A percentile compares a stretch with the other conserved stretches of the same genome.
Conservation (phyloP, 2,797 vertebrate species). For the Xenopus petersii region DNA sequence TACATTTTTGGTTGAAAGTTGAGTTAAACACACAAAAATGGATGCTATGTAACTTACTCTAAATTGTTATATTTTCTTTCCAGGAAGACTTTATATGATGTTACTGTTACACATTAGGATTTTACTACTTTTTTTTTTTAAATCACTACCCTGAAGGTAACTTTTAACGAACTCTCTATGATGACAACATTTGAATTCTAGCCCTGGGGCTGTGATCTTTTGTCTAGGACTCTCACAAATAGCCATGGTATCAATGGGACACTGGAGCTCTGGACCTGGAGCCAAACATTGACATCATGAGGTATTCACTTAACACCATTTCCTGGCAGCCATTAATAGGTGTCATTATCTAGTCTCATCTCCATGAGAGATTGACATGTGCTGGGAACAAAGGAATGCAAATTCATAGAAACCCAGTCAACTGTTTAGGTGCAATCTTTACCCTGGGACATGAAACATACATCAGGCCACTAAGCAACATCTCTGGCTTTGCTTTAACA, state of each 20-base stretch:
- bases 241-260: not conserved
- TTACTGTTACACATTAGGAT: too few relatives aligned
- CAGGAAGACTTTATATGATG: too few relatives aligned
- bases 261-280: not conserved
- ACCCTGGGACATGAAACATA: not conserved
- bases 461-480: too few relatives aligned
- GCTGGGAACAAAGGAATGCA: not conserved
- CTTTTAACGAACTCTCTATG: not conserved
- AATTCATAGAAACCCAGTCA: not conserved
- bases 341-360: not conserved
- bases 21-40: too few relatives aligned
- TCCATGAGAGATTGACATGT: not conserved
- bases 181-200: not conserved
- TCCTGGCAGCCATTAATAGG: constrained; percentile 1
- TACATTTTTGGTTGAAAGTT: too few relatives aligned
- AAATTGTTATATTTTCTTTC: too few relatives aligned
- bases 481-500: too few relatives aligned
- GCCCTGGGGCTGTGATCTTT: not conserved
- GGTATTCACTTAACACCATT: not conserved
- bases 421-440: not conserved
- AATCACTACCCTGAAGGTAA: too few relatives aligned
- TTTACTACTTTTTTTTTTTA: too few relatives aligned
- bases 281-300: not conserved
- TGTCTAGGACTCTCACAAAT: not conserved
- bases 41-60: too few relatives aligned